Evolutionary conservation across 2,888 invertebrate species (phyloP), one percentile per base, ranked within the genome.

Genomic region (Dimorphilus gyrociliatus): DNA sequence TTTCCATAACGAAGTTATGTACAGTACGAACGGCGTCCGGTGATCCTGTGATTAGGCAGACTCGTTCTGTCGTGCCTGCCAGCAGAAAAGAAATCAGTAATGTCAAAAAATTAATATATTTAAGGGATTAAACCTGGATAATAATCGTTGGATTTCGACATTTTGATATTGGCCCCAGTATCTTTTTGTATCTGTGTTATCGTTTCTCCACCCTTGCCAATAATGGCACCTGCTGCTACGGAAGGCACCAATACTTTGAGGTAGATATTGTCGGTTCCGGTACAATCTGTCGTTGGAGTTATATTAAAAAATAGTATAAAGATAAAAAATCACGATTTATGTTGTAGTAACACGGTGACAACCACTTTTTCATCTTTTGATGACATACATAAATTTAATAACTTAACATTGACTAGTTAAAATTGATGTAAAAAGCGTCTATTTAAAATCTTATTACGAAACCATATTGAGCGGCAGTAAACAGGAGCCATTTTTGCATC

Each of bases 81-180:
- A 46, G 30, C 24, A 34, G 19, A n/a, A 18, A 7, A 30, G 19
- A 27, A 27, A 27, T 27, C 7, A 7, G 7, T 3, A 18, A 12
- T 32, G 13, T 23, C 13, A 14, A 16, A 30, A 31, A 6, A 6
- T 8, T 19, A 32, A 5, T 6, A 29, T 19, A 32, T 15, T 6
- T n/a, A n/a, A 18, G 10, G 12, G 7, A 25, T 25, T 8, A 7
- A 25, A 92, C 92, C 92, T 68, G 92, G 94, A 70, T 92, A 94
- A 65, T 85, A 90, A 64, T 94, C 94, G 59, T 88, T 88, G 32
- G 88, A 84, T 69, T 92, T 94, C 53, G 92, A 94, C 92, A 94
- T 94, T 72, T 94, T 94, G 49, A 97, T 85, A 53, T 86, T 74
- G 50, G 92, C 90, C 49, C 86, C 86, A 31, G 88, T 81, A 64